These are phyloP conservation scores for Elmis aenea DNA, from an alignment of 2,888 invertebrate species.

Conservation along the genomic window DNA sequence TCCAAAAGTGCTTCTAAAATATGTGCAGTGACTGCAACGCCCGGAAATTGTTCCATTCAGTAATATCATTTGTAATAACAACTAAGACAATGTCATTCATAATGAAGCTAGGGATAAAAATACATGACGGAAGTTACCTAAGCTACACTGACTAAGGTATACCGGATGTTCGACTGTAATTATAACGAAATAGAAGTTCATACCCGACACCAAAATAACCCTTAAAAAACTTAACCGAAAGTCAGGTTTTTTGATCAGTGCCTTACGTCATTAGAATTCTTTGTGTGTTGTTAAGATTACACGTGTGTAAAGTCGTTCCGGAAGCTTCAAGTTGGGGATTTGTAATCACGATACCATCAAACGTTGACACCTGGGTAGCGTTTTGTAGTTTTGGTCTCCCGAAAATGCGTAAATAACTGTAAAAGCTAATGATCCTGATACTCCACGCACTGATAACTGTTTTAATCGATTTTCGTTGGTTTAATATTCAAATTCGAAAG, in stretches of 20 bases:
- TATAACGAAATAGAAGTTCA: constrained; percentile 11
- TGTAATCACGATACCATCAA: no score
- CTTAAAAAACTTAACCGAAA: constrained; percentile 9
- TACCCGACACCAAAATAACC: constrained; percentile 15
- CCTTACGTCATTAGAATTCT: constrained; percentile 16
- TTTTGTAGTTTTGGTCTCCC: no score
- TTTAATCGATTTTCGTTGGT: no score
- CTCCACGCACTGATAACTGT: no score
- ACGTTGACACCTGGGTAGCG: no score
- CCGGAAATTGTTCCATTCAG: constrained; percentile 4
- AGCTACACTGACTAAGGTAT: constrained; percentile 7
- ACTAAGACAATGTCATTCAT: no score
- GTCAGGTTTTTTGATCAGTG: constrained; percentile 7
- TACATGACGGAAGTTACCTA: constrained; percentile 14
- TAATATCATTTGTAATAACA: constrained; percentile 2
- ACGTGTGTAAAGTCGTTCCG: constrained; percentile 13
- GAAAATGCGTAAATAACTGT: no score
- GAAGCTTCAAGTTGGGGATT: no score
- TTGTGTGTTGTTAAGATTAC: constrained; percentile 16
- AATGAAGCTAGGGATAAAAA: no score
- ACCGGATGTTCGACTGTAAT: constrained; percentile 19
- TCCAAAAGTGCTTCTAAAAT: no score
- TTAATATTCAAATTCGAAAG: no score
- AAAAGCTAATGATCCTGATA: no score
- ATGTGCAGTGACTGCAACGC: not conserved